Base-by-base conservation (phyloP, 2,113 vertebrate species). In the Aleadryas rufinucha region DNA sequence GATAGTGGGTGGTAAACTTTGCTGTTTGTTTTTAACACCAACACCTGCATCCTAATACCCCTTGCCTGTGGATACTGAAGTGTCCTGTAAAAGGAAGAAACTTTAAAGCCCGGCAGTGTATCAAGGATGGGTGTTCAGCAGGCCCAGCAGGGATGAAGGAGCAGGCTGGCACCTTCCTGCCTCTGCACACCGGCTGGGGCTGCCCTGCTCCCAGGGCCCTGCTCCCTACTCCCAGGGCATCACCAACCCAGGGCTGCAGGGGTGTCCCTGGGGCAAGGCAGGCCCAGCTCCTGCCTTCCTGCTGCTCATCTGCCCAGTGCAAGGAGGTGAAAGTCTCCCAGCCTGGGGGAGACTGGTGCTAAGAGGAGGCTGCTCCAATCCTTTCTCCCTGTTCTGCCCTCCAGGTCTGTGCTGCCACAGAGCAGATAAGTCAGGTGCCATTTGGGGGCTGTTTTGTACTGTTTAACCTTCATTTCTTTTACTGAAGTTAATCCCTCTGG, bases 161-260 rank as follows among this genome's bases (percentile, higher is more conserved):
- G 65, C 26, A 21, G 61, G 37, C 60, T 50, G 61, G 8, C 20
- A 9, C 35, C 56, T 22, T 10, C 23, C 65, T 61, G 56, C 16
- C 28, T 14, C 19, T 2, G 35, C 53, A 16, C n/a, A 16, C 6
- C 8, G 35, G 27, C 31, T 13, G 44, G 20, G 76, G 35, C 42
- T 52, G 61, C 56, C n/a, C 56, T 49, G 72, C 31, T 59, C 54
- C 59, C 59, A 16, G 22, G 3, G 23, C 31, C 37, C 37, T 27
- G 47, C 72, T 54, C 54, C 53, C 26, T 8, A 1, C 23, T 37
- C 10, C 7, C 27, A 7, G 66, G 33, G 27, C 33, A 24, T 54
- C 8, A 0, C 39, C 24, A 19, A 1, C 4, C 20, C 16, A 1
- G 59, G 13, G 10, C 41, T 30, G 83, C 52, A 6, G 3, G n/a